Conservation (phyloP, 2,888 invertebrate species). For the Lepeophtheirus nordmannii region DNA sequence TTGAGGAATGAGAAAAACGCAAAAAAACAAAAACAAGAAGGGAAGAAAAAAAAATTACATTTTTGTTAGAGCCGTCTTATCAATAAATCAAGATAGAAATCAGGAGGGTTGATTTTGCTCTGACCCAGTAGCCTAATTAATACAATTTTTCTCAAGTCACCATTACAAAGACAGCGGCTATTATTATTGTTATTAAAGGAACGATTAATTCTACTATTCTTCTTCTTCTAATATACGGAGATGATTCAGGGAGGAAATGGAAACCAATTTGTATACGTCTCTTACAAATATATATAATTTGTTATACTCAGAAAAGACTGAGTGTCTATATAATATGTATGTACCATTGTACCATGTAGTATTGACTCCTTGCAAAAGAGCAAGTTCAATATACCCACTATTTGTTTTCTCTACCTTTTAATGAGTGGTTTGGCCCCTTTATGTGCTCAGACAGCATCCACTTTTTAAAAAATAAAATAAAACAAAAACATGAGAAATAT, state of each 20-base stretch:
- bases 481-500: too few relatives aligned
- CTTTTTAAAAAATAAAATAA: too few relatives aligned
- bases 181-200: background rate
- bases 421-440: too few relatives aligned
- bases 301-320: background rate
- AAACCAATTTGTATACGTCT: background rate
- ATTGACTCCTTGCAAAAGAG: too few relatives aligned
- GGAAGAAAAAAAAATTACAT: background rate
- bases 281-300: background rate
- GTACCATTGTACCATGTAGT: too few relatives aligned
- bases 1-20: background rate
- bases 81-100: slow-evolving; percentile 6
- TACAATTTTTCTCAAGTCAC: slow-evolving; percentile 1
- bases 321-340: too few relatives aligned
- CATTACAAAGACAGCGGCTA: background rate
- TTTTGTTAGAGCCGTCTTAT: background rate
- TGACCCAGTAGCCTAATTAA: slow-evolving; percentile 8
- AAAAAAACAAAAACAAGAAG: background rate
- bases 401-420: too few relatives aligned
- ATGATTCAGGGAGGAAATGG: background rate
- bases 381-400: too few relatives aligned
- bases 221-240: background rate
- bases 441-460: too few relatives aligned
- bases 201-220: background rate
- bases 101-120: background rate